A percentile compares a stretch with the other conserved stretches of the same genome.
Evolutionary conservation across 2,797 vertebrate genomes (phyloP).

Genomic region (Coluber constrictor): DNA sequence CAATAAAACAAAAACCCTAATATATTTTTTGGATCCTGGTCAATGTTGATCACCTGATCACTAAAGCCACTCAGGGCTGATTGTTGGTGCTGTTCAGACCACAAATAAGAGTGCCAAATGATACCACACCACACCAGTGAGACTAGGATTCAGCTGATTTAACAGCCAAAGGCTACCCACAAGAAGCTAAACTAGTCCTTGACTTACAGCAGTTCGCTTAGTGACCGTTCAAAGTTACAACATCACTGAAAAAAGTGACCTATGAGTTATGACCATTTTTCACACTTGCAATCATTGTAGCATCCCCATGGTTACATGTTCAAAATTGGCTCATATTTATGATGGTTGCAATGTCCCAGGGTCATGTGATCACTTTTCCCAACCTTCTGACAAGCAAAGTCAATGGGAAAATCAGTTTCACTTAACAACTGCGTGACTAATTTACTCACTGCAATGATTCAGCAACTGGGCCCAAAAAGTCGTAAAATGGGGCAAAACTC

Average conservation of each 20-base stretch:
- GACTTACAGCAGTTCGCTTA: neutral
- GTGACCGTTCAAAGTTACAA: neutral
- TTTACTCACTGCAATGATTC: too few relatives aligned
- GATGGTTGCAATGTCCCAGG: too few relatives aligned
- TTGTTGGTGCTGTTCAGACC: neutral
- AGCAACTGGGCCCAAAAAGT: too few relatives aligned
- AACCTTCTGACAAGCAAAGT: too few relatives aligned
- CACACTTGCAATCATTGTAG: too few relatives aligned
- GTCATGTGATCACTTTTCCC: too few relatives aligned
- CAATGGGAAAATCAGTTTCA: too few relatives aligned
- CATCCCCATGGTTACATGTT: too few relatives aligned
- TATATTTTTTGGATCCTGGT: neutral
- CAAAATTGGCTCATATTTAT: too few relatives aligned
- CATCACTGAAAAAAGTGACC: neutral
- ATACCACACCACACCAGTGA: neutral
- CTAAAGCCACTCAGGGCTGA: neutral
- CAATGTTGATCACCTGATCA: neutral
- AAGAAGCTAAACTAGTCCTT: neutral
- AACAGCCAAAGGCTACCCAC: neutral
- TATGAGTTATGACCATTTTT: too few relatives aligned
- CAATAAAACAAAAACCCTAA: neutral
- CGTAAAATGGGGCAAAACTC: too few relatives aligned
- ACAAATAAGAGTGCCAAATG: neutral
- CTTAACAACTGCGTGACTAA: too few relatives aligned
- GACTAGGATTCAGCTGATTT: neutral